Evolutionary conservation across 2,113 vertebrate species (phyloP).

Genomic region (Typhlomys cinereus): DNA sequence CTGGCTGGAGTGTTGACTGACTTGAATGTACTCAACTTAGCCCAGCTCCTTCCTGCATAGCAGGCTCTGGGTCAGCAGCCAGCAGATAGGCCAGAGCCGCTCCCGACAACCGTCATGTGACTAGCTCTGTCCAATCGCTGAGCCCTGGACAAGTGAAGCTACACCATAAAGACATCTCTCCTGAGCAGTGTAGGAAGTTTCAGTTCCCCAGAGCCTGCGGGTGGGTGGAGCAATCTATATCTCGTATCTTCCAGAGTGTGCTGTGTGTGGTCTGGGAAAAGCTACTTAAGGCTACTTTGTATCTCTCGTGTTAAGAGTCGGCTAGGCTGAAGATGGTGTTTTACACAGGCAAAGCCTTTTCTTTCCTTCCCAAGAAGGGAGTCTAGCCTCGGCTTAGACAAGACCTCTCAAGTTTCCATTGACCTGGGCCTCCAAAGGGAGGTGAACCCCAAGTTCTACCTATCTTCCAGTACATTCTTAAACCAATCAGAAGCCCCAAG

Average conservation of each 20-base stretch:
- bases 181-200: background rate
- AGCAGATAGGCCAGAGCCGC: background rate
- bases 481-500: too few relatives aligned
- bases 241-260: background rate
- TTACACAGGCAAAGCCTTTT: too few relatives aligned
- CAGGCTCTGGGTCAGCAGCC: background rate
- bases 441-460: too few relatives aligned
- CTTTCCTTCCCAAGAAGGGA: too few relatives aligned
- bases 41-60: background rate
- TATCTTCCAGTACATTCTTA: too few relatives aligned
- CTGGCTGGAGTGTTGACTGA: background rate
- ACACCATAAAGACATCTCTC: background rate
- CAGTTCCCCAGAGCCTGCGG: background rate
- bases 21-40: background rate
- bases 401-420: too few relatives aligned
- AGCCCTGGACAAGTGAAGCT: background rate
- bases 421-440: too few relatives aligned
- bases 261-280: background rate
- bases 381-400: too few relatives aligned
- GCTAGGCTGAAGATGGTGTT: too few relatives aligned
- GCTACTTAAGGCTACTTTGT: conserved; percentile 33
- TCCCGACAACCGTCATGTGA: background rate
- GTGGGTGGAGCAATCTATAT: background rate
- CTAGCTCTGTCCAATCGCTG: background rate
- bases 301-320: background rate